Percentiles rank a stretch among this genome's conserved stretches.
phyloP scores from a whole-genome alignment of 2,888 invertebrate species.

The Drosophila trichaetosa region DNA sequence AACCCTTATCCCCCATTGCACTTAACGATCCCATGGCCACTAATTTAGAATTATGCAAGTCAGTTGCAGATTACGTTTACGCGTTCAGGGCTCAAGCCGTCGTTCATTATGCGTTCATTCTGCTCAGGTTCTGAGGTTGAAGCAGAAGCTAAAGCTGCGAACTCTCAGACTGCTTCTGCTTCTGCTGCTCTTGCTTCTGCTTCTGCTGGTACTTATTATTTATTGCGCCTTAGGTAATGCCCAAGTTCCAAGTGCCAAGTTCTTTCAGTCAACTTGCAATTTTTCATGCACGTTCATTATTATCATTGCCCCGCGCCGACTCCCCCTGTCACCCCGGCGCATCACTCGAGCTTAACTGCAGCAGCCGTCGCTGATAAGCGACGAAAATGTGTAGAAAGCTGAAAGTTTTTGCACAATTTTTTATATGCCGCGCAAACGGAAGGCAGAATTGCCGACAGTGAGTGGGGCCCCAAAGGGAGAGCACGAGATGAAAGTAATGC shows the following conservation, averaged over 20 bases:
- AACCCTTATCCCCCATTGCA: conserved; percentile 8
- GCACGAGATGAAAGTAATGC: conserved; percentile 37
- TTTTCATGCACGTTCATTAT: conserved; percentile 81
- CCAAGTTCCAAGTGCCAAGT: conserved; percentile 64
- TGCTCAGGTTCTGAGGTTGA: conserved; percentile 42
- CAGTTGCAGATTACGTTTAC: conserved; percentile 42
- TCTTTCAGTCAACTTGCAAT: conserved; percentile 74
- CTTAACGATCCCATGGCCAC: conserved; percentile 61
- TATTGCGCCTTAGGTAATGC: conserved; percentile 79
- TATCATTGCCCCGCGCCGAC: conserved; percentile 59
- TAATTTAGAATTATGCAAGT: conserved; percentile 79
- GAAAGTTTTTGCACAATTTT: conserved; percentile 77
- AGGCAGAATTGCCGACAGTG: conserved; percentile 14
- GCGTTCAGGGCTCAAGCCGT: conserved; percentile 58
- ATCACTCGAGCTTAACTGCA: conserved; percentile 62
- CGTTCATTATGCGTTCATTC: conserved; percentile 76
- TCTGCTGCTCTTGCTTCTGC: neutral
- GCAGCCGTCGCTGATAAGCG: conserved; percentile 76
- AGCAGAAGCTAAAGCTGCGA: neutral
- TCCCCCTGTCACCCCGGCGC: neutral
- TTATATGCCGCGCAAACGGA: conserved; percentile 62
- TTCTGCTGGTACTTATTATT: conserved; percentile 70
- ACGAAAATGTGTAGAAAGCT: conserved; percentile 81
- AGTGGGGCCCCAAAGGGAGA: neutral
- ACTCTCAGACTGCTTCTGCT: neutral